Percentiles rank a stretch among this genome's conserved stretches.
phyloP scores from a whole-genome alignment of 1,140 invertebrate species.

The Micrasema longulum region DNA sequence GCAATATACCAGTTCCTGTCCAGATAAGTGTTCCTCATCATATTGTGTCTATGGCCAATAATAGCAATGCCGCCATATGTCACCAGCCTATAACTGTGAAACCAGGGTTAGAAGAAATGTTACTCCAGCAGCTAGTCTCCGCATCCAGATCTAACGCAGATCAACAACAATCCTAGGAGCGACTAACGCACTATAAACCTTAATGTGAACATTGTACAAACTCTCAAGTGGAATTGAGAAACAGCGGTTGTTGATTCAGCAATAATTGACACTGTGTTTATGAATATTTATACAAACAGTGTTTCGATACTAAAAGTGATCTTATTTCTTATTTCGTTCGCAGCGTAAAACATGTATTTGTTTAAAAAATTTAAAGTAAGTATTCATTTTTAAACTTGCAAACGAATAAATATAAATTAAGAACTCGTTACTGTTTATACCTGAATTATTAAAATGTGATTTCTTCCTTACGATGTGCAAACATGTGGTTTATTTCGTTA shows the following conservation, averaged over 20 bases:
- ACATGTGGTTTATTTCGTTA: too few relatives aligned
- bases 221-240: not conserved
- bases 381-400: too few relatives aligned
- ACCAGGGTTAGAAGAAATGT: slow-evolving; percentile 45
- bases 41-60: slow-evolving; percentile 58
- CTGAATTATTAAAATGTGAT: too few relatives aligned
- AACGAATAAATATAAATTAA: too few relatives aligned
- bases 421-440: too few relatives aligned
- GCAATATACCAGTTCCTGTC: slow-evolving; percentile 60
- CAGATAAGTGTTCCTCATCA: slow-evolving; percentile 67
- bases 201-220: slow-evolving; percentile 2
- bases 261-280: slow-evolving; percentile 2
- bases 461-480: too few relatives aligned
- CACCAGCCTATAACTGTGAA: slow-evolving; percentile 42
- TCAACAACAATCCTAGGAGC: slow-evolving; percentile 20
- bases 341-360: too few relatives aligned
- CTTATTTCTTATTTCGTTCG: too few relatives aligned
- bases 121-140: slow-evolving; percentile 40
- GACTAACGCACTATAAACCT: not conserved
- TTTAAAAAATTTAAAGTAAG: too few relatives aligned
- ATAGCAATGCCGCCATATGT: slow-evolving; percentile 13
- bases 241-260: slow-evolving; percentile 25
- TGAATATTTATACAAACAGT: too few relatives aligned
- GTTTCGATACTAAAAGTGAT: too few relatives aligned
- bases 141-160: not conserved